Evolutionary conservation across 1,140 invertebrate genomes (phyloP).

Genomic region (Trichomalopsis sarcophagae): DNA sequence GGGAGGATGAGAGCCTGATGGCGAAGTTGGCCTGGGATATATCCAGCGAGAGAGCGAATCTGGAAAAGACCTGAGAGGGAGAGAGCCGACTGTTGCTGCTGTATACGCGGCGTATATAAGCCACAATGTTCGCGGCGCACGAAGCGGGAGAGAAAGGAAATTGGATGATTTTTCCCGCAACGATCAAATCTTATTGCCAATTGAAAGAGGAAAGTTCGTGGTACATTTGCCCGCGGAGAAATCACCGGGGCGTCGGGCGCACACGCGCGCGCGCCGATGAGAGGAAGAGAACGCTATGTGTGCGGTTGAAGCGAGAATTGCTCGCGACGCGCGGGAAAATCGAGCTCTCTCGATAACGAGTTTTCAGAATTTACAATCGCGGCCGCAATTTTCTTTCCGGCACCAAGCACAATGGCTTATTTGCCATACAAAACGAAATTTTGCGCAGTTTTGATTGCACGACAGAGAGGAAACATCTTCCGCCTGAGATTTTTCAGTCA

Average conservation of each 20-base stretch:
- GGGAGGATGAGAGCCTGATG: constrained; percentile 46
- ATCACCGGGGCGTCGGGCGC: constrained; percentile 58
- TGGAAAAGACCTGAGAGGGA: constrained; percentile 41
- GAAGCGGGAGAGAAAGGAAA: constrained; percentile 65
- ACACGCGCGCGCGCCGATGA: constrained; percentile 40
- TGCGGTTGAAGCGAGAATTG: not conserved
- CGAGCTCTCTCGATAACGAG: constrained; percentile 53
- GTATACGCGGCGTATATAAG: constrained; percentile 17
- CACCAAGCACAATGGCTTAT: constrained; percentile 27
- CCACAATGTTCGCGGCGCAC: constrained; percentile 51
- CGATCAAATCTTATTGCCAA: constrained; percentile 74
- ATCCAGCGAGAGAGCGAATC: constrained; percentile 17
- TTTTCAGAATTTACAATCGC: constrained; percentile 38
- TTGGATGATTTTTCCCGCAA: constrained; percentile 73
- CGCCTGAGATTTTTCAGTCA: not conserved
- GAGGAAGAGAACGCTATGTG: constrained; percentile 1
- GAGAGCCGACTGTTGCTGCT: not conserved
- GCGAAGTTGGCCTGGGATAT: constrained; percentile 52
- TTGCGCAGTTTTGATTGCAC: not conserved
- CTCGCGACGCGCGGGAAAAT: constrained; percentile 34
- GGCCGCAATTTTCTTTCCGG: not conserved
- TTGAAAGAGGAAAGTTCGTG: constrained; percentile 72
- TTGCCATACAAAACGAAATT: constrained; percentile 41
- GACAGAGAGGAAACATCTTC: not conserved
- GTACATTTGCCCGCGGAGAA: constrained; percentile 67